A percentile compares a stretch with the other conserved stretches of the same genome.
These are phyloP conservation scores for Scaptomyza montana DNA, from an alignment of 1,140 invertebrate genomes.

Conservation along the genomic window DNA sequence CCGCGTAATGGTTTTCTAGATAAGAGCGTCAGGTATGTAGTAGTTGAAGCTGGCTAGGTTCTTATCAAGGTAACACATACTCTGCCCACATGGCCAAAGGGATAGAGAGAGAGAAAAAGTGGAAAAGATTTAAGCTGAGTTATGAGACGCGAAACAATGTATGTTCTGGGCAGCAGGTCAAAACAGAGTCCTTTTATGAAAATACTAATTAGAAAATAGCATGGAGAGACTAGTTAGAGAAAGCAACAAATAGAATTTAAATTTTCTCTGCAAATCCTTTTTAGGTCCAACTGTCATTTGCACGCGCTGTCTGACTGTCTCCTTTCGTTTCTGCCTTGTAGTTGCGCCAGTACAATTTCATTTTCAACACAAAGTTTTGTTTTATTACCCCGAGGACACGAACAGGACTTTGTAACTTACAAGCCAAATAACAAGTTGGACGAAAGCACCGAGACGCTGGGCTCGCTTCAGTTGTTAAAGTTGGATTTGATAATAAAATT, in stretches of 20 bases:
- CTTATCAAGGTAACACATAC: slow-evolving; percentile 20
- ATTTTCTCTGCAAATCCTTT: slow-evolving; percentile 73
- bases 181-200: slow-evolving; percentile 25
- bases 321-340: slow-evolving; percentile 1
- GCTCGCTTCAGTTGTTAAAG: slow-evolving; percentile 67
- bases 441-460: slow-evolving; percentile 45
- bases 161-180: slow-evolving; percentile 19
- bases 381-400: slow-evolving; percentile 80
- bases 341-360: slow-evolving; percentile 69
- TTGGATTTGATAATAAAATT: slow-evolving; percentile 82
- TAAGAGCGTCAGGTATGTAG: slow-evolving; percentile 35
- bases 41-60: slow-evolving; percentile 13
- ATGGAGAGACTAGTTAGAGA: neutral
- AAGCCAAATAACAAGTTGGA: slow-evolving; percentile 81
- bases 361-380: slow-evolving; percentile 82
- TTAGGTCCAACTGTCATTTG: slow-evolving; percentile 69
- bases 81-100: neutral
- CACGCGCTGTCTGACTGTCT: slow-evolving; percentile 46
- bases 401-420: slow-evolving; percentile 82
- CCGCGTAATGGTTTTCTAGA: slow-evolving; percentile 66
- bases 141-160: slow-evolving; percentile 9
- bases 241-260: slow-evolving; percentile 70
- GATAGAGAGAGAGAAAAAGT: neutral
- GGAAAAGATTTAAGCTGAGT: neutral
- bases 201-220: slow-evolving; percentile 60